Conservation (phyloP, 2,888 invertebrate genomes). For the Hydrotaea diabolus region DNA sequence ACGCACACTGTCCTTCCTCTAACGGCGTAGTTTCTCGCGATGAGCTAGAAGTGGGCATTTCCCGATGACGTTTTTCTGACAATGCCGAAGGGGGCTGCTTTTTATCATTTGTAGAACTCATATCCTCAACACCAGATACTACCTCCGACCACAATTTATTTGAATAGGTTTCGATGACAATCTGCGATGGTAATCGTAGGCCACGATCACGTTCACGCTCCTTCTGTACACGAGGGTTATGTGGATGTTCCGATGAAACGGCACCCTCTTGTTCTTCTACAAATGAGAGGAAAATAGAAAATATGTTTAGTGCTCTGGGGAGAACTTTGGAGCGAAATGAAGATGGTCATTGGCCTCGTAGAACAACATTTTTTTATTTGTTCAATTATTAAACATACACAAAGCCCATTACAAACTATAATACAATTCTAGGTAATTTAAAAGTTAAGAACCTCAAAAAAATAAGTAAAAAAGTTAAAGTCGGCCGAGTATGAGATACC, state of each 20-base stretch:
- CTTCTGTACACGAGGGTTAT: constrained; percentile 78
- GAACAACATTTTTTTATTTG: too few species aligned
- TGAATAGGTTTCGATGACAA: constrained; percentile 90
- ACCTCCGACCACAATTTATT: constrained; percentile 80
- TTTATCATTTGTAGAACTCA: constrained; percentile 32
- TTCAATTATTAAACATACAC: too few species aligned
- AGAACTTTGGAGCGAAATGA: too few species aligned
- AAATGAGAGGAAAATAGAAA: not conserved
- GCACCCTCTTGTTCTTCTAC: constrained; percentile 80
- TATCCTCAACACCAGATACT: constrained; percentile 31
- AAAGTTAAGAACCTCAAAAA: too few species aligned
- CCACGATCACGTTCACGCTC: constrained; percentile 84
- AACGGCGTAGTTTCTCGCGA: constrained; percentile 83
- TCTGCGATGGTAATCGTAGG: constrained; percentile 86
- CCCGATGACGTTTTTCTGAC: constrained; percentile 57
- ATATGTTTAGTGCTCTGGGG: not conserved
- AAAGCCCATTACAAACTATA: too few species aligned
- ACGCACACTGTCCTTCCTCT: constrained; percentile 75
- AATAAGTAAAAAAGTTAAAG: too few species aligned
- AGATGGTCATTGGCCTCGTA: too few species aligned
- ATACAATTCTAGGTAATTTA: too few species aligned
- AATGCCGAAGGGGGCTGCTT: not conserved
- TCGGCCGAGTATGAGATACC: too few species aligned
- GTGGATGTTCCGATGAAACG: constrained; percentile 78
- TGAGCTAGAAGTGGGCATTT: constrained; percentile 79